Conservation (phyloP, 2,113 vertebrate genomes). For the sheep (Ovis aries) region DNA sequence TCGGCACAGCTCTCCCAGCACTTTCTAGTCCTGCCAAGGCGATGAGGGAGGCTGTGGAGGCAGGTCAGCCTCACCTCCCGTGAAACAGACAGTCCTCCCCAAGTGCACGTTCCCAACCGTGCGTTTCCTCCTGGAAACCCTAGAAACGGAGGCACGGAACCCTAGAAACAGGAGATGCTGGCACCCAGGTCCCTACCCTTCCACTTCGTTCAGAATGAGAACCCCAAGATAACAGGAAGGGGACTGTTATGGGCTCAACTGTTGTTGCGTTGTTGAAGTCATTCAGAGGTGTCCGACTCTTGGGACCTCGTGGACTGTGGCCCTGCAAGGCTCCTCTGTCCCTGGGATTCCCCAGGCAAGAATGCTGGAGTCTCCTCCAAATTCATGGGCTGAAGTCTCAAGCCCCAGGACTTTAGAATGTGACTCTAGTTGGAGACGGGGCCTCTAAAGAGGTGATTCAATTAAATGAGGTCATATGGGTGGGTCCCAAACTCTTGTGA, state of each 20-base stretch:
- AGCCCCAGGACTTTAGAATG: neutral
- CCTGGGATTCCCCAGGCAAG: neutral
- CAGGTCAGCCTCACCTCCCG: fast-evolving
- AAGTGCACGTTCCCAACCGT: fast-evolving
- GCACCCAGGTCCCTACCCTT: fast-evolving
- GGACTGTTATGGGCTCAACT: neutral
- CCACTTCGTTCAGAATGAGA: neutral
- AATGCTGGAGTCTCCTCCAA: neutral
- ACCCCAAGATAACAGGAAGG: neutral
- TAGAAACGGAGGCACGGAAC: too few relatives aligned
- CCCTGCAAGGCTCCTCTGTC: neutral
- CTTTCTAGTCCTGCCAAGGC: neutral
- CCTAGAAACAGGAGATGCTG: neutral
- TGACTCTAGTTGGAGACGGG: neutral
- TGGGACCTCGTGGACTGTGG: neutral
- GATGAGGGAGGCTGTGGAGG: fast-evolving
- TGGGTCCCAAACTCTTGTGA: too few relatives aligned
- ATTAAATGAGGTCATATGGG: neutral
- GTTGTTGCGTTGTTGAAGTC: neutral
- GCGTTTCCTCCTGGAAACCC: neutral
- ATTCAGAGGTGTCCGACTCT: neutral
- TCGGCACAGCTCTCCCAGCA: fast-evolving
- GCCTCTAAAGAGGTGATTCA: neutral
- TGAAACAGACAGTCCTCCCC: neutral
- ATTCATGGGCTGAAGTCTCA: neutral